A percentile compares a stretch with the other conserved stretches of the same genome.
Conservation (phyloP, 2,113 vertebrate species). For the Siphamia tubifer region DNA sequence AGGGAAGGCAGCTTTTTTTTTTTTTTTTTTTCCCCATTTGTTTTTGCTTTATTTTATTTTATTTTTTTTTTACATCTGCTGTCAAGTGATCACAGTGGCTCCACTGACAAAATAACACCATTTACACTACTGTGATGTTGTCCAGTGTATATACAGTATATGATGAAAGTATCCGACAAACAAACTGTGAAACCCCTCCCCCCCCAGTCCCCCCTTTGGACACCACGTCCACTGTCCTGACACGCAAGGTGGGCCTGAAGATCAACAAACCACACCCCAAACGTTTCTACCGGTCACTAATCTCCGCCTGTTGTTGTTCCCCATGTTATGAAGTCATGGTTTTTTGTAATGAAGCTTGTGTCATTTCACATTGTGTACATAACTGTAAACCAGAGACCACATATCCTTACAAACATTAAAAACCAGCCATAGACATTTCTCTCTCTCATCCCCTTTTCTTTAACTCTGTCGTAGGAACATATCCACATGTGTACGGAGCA, state of each 20-base stretch:
- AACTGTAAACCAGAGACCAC: conserved; percentile 37
- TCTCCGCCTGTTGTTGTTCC: conserved; percentile 40
- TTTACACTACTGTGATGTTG: conserved; percentile 69
- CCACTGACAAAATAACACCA: conserved; percentile 39
- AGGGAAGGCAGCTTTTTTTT: conserved; percentile 20
- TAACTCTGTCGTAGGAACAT: conserved; percentile 5
- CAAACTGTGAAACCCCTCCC: conserved; percentile 59
- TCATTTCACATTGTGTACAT: conserved; percentile 52
- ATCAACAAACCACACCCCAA: conserved; percentile 9
- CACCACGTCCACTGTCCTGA: conserved; percentile 12
- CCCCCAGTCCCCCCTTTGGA: background rate
- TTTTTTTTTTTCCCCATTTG: no score
- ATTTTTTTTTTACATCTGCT: no score
- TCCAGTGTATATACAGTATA: conserved; percentile 23
- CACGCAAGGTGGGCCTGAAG: background rate
- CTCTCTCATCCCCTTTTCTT: conserved; percentile 1
- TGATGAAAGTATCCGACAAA: conserved; percentile 36
- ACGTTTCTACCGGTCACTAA: conserved; percentile 1
- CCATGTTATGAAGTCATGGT: conserved; percentile 22
- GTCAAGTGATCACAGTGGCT: conserved; percentile 51
- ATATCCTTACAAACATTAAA: conserved; percentile 28
- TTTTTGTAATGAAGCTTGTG: conserved; percentile 47
- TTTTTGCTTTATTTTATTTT: no score
- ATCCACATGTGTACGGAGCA: conserved; percentile 8
- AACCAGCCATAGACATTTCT: conserved; percentile 36